Evolutionary conservation across 2,888 invertebrate genomes (phyloP), one percentile per base, ranked within the genome.

Genomic region (Monopis laevigella): DNA sequence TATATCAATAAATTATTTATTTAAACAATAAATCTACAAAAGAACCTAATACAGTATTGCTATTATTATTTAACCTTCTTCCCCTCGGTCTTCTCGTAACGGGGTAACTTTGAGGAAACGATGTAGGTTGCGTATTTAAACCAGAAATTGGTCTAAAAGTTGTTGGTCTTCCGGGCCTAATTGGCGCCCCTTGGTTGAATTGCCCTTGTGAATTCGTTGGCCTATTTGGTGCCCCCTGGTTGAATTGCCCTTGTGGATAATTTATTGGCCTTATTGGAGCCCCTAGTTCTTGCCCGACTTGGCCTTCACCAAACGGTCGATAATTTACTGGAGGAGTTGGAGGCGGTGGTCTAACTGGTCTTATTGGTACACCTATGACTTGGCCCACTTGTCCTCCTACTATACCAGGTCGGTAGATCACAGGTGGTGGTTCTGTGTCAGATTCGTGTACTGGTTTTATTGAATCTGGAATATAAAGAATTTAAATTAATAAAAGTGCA

Each of bases 401-500:
- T 10, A 74, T 18, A 1, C 52, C 54, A 0, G 74, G 78, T 1
- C 58, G 56, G 43, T 74, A 77, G 1, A 54, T 56, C 43, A 49
- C 45, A 21, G 61, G 60, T 2, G 61, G 60, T 2, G 52, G 50
- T 30, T 58, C 53, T 2, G 58, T 51, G 2, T 46, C 49, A 28
- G n/a, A 59, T 50, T 78, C 78, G 44, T 65, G 58, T 7, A 78
- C 77, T 6, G 78, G 78, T 53, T 77, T 80, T 18, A 74, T 48
- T 27, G 59, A 32, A 51, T 62, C 78, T 80, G 59, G 13, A 43
- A 42, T n/a, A n/a, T n/a, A n/a, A n/a, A n/a, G n/a, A n/a, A n/a
- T n/a, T n/a, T n/a, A n/a, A n/a, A n/a, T n/a, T n/a, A n/a, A n/a
- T n/a, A n/a, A n/a, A n/a, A n/a, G n/a, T n/a, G n/a, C n/a, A n/a